Percentiles rank a stretch among this genome's conserved stretches.
These are phyloP conservation scores for Pyralis farinalis DNA, from an alignment of 2,888 invertebrate genomes.

Conservation along the genomic window DNA sequence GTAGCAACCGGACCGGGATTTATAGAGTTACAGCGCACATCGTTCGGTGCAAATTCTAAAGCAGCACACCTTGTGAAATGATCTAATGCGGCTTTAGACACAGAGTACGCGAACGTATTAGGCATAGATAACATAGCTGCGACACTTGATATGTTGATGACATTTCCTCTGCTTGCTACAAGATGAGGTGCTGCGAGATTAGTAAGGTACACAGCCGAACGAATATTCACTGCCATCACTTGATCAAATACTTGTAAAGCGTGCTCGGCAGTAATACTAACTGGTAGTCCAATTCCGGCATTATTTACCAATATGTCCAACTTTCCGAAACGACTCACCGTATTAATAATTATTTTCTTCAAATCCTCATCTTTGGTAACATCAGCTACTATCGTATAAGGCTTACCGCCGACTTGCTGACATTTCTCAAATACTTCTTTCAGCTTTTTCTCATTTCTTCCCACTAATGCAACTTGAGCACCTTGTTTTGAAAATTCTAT, in stretches of 20 bases:
- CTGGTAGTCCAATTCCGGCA: constrained; percentile 23
- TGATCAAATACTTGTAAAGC: constrained; percentile 31
- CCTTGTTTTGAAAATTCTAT: constrained; percentile 21
- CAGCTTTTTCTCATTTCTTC: constrained; percentile 30
- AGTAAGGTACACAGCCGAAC: constrained; percentile 29
- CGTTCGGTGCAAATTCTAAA: constrained; percentile 85
- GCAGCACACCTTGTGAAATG: constrained; percentile 92
- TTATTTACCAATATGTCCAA: constrained; percentile 39
- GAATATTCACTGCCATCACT: constrained; percentile 31
- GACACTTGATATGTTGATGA: constrained; percentile 30
- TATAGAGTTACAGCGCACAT: constrained; percentile 90
- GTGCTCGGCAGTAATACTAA: constrained; percentile 25
- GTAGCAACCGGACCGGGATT: constrained; percentile 80
- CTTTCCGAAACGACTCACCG: constrained; percentile 28
- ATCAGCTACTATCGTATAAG: constrained; percentile 30
- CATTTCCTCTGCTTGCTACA: constrained; percentile 24
- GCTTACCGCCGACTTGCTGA: constrained; percentile 22
- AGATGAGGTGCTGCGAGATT: constrained; percentile 26
- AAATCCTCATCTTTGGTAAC: constrained; percentile 26
- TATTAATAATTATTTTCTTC: constrained; percentile 25
- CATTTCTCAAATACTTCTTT: constrained; percentile 24
- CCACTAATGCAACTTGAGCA: constrained; percentile 28
- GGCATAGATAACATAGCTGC: constrained; percentile 7
- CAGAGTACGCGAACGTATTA: constrained; percentile 19
- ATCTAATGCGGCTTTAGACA: constrained; percentile 83